A percentile compares a stretch with the other conserved stretches of the same genome.
phyloP scores from a whole-genome alignment of 1,140 invertebrate species.

The Antheraea pernyi region DNA sequence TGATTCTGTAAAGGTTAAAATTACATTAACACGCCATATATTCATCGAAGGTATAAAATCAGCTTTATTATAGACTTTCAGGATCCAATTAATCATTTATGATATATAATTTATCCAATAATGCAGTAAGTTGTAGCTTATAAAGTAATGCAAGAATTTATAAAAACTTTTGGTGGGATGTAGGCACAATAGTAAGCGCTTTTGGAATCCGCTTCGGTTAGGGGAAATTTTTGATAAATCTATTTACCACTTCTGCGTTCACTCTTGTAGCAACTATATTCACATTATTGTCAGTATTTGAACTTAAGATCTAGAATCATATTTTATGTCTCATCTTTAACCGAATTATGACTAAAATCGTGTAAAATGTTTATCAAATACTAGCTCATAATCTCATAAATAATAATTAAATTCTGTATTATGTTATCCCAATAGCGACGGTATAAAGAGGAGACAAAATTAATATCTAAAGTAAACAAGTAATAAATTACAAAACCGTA shows the following conservation, averaged over 20 bases:
- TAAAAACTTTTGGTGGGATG: background rate
- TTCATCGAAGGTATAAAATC: background rate
- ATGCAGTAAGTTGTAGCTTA: background rate
- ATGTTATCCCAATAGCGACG: background rate
- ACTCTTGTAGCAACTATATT: too few relatives aligned
- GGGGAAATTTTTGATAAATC: too few relatives aligned
- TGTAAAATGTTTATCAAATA: too few relatives aligned
- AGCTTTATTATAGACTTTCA: background rate
- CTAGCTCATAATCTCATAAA: too few relatives aligned
- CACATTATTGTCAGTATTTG: too few relatives aligned
- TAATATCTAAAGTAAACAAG: background rate
- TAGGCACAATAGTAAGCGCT: background rate
- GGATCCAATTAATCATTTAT: background rate
- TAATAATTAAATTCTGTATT: too few relatives aligned
- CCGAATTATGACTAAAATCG: too few relatives aligned
- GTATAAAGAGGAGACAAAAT: background rate
- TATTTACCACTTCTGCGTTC: too few relatives aligned
- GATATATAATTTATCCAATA: background rate
- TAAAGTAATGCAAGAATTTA: background rate
- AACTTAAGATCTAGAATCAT: too few relatives aligned
- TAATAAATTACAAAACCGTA: slow-evolving; percentile 9
- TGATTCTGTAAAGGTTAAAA: background rate
- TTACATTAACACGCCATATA: background rate
- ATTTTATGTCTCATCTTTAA: too few relatives aligned
- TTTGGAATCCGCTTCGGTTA: too few relatives aligned